phyloP scores from a whole-genome alignment of 92 coral and sea anemone genomes.

The Siderastrea siderea region DNA sequence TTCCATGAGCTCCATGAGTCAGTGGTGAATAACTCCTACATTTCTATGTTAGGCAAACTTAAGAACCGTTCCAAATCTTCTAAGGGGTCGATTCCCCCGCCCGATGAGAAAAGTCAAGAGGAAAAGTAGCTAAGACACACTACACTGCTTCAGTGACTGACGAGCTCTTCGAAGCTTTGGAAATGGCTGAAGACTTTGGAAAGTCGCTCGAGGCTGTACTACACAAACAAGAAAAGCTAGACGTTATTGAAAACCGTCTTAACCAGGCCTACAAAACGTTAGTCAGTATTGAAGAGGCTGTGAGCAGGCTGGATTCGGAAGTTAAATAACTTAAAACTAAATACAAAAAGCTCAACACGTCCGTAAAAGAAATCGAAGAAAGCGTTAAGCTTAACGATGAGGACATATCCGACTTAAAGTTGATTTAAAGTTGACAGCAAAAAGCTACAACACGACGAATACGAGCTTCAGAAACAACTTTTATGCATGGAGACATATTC shows the following conservation, averaged over 20 bases:
- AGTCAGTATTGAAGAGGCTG: neutral
- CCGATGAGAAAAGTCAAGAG: neutral
- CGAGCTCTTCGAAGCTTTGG: neutral
- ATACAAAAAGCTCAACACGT: neutral
- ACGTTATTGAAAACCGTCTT: neutral
- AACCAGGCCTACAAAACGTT: neutral
- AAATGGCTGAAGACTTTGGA: neutral
- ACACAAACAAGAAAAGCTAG: neutral
- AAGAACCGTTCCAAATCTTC: neutral
- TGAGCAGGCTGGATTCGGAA: constrained; percentile 11
- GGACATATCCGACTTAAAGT: constrained; percentile 11
- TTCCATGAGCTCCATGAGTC: constrained; percentile 5
- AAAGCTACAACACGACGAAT: neutral
- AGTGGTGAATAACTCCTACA: neutral
- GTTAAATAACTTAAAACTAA: neutral
- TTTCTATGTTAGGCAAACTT: neutral
- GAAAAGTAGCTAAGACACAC: neutral
- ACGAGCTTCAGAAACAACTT: neutral
- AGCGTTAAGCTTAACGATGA: neutral
- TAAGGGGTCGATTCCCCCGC: neutral
- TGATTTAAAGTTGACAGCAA: neutral
- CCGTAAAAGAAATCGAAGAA: neutral
- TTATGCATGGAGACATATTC: constrained; percentile 2
- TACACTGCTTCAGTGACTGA: neutral
- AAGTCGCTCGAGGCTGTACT: constrained; percentile 9